Conservation (phyloP, 1,140 invertebrate species). For the Drosophila dunni region DNA sequence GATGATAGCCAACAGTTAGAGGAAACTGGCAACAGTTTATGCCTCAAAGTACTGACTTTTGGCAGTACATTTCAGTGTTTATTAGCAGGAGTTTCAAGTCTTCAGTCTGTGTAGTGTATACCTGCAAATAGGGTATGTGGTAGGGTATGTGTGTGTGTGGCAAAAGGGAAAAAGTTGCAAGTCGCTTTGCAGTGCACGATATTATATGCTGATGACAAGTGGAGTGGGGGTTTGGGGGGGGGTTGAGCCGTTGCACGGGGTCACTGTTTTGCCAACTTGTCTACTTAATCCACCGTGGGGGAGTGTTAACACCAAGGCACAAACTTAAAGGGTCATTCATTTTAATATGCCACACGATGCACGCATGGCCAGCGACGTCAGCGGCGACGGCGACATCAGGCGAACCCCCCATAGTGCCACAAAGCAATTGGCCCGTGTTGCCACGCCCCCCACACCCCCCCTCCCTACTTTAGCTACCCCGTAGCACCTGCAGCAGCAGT, state of each 20-base stretch:
- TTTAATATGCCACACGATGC: constrained; percentile 72
- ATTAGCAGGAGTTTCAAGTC: too few species aligned
- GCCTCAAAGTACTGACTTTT: too few species aligned
- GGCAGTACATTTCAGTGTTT: too few species aligned
- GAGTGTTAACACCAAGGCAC: constrained; percentile 40
- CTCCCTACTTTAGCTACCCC: not conserved
- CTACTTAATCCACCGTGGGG: constrained; percentile 70
- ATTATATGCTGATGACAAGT: constrained; percentile 37
- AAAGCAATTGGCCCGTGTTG: constrained; percentile 32
- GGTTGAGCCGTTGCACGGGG: not conserved
- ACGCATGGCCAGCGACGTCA: constrained; percentile 39
- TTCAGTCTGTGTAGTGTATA: too few species aligned
- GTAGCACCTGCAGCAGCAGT: not conserved
- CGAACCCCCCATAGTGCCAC: constrained; percentile 4
- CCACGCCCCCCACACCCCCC: not conserved
- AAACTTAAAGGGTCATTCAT: constrained; percentile 70
- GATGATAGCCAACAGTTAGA: too few species aligned
- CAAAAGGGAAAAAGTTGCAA: constrained; percentile 39
- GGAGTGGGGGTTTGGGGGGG: not conserved
- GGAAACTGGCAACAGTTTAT: too few species aligned
- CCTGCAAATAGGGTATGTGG: constrained; percentile 3
- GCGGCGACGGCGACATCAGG: constrained; percentile 21
- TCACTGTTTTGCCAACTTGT: constrained; percentile 71
- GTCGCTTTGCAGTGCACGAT: constrained; percentile 28
- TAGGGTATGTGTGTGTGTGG: constrained; percentile 11